Percentiles rank a stretch among this genome's conserved stretches.
phyloP scores from a whole-genome alignment of 2,797 vertebrate genomes.

The Ispidina picta region DNA sequence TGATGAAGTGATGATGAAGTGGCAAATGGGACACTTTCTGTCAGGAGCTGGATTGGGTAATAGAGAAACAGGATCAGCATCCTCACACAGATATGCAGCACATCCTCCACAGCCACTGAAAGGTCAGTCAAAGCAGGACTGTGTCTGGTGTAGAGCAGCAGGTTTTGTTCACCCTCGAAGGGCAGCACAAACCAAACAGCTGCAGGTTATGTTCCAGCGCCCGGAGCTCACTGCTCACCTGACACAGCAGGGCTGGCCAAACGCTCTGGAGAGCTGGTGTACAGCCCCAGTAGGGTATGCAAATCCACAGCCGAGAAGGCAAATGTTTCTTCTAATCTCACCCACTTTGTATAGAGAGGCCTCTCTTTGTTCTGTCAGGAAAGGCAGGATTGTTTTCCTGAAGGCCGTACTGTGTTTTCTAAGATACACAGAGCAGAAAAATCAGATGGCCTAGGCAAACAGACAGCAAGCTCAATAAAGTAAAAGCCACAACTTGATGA shows the following conservation, averaged over 20 bases:
- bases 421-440: not conserved
- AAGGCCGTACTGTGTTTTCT: conserved; percentile 1
- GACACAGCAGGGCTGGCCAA: not conserved
- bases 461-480: not conserved
- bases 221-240: not conserved
- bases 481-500: not conserved
- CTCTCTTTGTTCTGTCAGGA: conserved; percentile 26
- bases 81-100: not conserved
- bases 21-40: accelerated
- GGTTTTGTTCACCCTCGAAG: not conserved
- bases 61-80: not conserved
- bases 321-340: conserved; percentile 55
- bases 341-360: not conserved
- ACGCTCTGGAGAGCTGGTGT: not conserved
- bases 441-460: conserved; percentile 15
- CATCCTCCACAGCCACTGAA: not conserved
- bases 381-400: conserved; percentile 21
- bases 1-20: not conserved
- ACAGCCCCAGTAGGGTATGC: not conserved
- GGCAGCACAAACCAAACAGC: not conserved
- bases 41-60: not conserved
- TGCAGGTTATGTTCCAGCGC: not conserved
- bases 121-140: not conserved
- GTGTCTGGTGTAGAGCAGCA: accelerated
- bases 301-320: conserved; percentile 22